Percentiles rank a stretch among this genome's conserved stretches.
These are phyloP conservation scores for Bhutanitis thaidina DNA, from an alignment of 2,888 invertebrate species.

Conservation along the genomic window DNA sequence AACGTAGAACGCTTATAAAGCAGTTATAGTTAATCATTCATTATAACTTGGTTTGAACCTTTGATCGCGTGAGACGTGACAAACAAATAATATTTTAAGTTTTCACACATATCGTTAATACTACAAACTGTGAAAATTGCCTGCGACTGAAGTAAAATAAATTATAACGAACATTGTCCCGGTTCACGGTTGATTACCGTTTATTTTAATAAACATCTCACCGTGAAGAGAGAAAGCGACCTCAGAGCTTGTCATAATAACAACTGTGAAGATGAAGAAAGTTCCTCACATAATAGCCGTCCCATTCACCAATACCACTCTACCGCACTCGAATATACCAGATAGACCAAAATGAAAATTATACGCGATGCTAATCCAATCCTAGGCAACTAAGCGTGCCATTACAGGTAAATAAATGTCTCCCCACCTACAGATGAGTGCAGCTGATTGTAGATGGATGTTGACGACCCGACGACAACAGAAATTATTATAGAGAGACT, in stretches of 20 bases:
- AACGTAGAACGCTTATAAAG: too few species aligned
- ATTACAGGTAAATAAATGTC: too few species aligned
- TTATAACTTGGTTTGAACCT: too few species aligned
- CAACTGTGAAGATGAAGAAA: neutral
- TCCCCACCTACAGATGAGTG: too few species aligned
- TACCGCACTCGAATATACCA: neutral
- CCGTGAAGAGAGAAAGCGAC: constrained; percentile 6
- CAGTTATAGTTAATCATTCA: too few species aligned
- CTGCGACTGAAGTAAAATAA: neutral
- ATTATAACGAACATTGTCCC: neutral
- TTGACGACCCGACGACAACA: too few species aligned
- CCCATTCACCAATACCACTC: neutral
- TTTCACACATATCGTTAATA: too few species aligned
- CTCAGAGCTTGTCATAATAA: neutral
- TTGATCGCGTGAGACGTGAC: too few species aligned
- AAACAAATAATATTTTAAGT: too few species aligned
- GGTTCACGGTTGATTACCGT: neutral
- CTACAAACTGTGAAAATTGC: too few species aligned
- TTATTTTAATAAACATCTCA: neutral
- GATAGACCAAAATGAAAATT: neutral
- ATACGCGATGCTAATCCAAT: neutral
- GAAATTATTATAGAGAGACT: too few species aligned
- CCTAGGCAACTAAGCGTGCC: neutral
- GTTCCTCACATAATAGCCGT: neutral
- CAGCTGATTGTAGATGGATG: too few species aligned